Evolutionary conservation across 2,113 vertebrate genomes (phyloP).

Genomic region (Muscicapa adusta): DNA sequence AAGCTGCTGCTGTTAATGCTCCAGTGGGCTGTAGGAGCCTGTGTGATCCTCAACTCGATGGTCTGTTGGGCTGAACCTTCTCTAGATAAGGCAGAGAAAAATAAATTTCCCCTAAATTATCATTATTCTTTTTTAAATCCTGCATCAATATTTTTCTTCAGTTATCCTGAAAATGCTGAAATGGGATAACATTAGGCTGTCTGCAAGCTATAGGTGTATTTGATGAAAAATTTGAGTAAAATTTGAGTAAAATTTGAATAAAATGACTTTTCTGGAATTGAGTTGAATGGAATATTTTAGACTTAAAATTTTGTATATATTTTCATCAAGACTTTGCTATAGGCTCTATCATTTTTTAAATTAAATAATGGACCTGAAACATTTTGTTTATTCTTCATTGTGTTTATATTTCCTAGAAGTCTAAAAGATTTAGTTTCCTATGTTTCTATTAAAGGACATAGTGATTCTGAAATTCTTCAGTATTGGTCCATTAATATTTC

Average conservation of each 20-base stretch:
- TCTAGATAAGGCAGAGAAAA: background rate
- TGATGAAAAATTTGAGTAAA: slow-evolving; percentile 14
- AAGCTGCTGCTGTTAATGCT: slow-evolving; percentile 12
- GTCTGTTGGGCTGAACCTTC: background rate
- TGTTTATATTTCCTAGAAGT: background rate
- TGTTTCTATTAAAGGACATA: background rate
- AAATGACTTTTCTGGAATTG: slow-evolving; percentile 25
- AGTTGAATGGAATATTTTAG: slow-evolving; percentile 36
- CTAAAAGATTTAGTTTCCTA: background rate
- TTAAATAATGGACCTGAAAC: background rate
- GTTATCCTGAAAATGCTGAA: background rate
- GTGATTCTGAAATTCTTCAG: background rate
- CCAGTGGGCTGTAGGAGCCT: background rate
- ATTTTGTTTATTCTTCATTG: background rate
- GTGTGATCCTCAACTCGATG: background rate
- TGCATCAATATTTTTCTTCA: background rate
- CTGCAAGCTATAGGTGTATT: background rate
- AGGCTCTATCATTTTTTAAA: background rate
- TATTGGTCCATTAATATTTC: background rate
- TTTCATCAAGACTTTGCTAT: slow-evolving; percentile 26
- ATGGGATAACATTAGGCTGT: background rate
- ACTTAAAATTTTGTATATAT: background rate
- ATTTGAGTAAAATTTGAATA: slow-evolving; percentile 8
- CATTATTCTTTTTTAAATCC: background rate
- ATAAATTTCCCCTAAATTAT: background rate